A percentile compares a stretch with the other conserved stretches of the same genome.
Conservation (phyloP, 1,140 invertebrate genomes). For the Drosophila bocki region DNA sequence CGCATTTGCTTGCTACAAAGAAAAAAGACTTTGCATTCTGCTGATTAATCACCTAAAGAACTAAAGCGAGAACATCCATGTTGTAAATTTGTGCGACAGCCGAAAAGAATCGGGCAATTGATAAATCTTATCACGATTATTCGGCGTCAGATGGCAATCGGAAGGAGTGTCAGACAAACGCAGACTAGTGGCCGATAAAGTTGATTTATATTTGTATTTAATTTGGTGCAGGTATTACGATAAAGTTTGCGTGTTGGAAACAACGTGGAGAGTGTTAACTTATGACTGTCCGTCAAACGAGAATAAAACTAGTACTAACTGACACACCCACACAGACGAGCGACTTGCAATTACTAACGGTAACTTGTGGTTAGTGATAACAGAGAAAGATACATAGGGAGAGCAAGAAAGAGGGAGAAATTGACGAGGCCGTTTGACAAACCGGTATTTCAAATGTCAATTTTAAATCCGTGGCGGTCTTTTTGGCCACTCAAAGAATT, state of each 20-base stretch:
- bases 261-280: slow-evolving; percentile 45
- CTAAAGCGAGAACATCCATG: slow-evolving; percentile 1
- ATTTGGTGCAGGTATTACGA: slow-evolving; percentile 59
- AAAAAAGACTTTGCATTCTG: slow-evolving; percentile 2
- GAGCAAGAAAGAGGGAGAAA: slow-evolving; percentile 3
- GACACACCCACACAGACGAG: not conserved
- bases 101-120: slow-evolving; percentile 17
- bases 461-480: slow-evolving; percentile 21
- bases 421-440: slow-evolving; percentile 9
- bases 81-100: slow-evolving; percentile 4
- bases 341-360: slow-evolving; percentile 13
- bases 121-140: slow-evolving; percentile 40
- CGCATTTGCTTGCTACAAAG: not conserved
- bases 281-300: slow-evolving; percentile 53
- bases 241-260: slow-evolving; percentile 64
- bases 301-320: slow-evolving; percentile 7
- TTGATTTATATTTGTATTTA: slow-evolving; percentile 35
- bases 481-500: slow-evolving; percentile 16
- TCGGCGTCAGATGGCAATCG: slow-evolving; percentile 26
- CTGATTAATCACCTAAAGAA: slow-evolving; percentile 6
- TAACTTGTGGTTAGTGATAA: slow-evolving; percentile 36
- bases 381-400: not conserved
- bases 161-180: slow-evolving; percentile 32
- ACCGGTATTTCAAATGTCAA: slow-evolving; percentile 29
- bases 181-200: slow-evolving; percentile 17